These are phyloP conservation scores for Osedax frankpressi DNA, from an alignment of 2,888 invertebrate species.

Conservation along the genomic window DNA sequence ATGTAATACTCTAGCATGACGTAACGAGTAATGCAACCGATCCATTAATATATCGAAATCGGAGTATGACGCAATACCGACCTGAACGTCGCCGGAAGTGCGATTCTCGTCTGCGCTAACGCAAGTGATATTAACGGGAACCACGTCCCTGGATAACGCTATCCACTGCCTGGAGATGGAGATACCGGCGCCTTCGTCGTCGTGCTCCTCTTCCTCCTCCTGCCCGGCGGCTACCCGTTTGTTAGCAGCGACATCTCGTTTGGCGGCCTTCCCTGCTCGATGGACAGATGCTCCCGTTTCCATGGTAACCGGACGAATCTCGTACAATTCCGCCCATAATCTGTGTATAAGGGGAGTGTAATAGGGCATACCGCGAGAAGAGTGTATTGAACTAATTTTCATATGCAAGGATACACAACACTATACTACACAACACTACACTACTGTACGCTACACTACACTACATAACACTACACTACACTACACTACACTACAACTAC, in stretches of 20 bases:
- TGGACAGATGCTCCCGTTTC: background rate
- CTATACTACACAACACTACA: too few species aligned
- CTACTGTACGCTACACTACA: too few species aligned
- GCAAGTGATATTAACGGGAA: constrained; percentile 94
- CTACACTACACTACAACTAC: too few species aligned
- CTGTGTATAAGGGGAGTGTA: constrained; percentile 42
- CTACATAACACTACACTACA: too few species aligned
- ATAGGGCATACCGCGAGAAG: background rate
- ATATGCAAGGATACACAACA: too few species aligned
- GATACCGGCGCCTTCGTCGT: constrained; percentile 26
- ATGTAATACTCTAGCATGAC: too few species aligned
- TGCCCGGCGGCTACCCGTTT: background rate
- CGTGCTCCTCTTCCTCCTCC: constrained; percentile 56
- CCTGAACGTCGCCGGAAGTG: background rate
- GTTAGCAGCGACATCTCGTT: background rate
- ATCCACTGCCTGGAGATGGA: constrained; percentile 56
- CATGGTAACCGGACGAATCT: constrained; percentile 57
- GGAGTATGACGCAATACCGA: too few species aligned
- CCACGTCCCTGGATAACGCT: constrained; percentile 91
- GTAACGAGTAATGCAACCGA: too few species aligned
- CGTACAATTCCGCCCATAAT: constrained; percentile 96
- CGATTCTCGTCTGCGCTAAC: constrained; percentile 49
- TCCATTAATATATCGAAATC: too few species aligned
- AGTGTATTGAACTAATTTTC: too few species aligned
- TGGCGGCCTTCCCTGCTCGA: background rate